Evolutionary conservation across 2,113 vertebrate genomes (phyloP).

Genomic region (Apodemus speciosus): DNA sequence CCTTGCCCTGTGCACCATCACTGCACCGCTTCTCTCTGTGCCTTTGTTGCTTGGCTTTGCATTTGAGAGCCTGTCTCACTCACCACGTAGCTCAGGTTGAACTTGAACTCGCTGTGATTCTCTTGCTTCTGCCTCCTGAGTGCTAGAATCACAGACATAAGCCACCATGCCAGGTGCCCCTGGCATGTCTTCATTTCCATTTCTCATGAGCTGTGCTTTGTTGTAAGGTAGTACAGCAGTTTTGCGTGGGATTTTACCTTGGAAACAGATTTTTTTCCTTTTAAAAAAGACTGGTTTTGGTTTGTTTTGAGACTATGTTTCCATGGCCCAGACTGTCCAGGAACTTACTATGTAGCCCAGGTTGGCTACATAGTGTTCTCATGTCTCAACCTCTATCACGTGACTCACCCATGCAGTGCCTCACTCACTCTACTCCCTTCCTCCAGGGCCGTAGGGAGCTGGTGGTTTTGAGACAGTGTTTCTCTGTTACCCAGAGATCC

Average conservation of each 20-base stretch:
- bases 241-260: background rate
- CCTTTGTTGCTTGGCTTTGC: background rate
- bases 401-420: background rate
- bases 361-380: background rate
- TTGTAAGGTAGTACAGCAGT: background rate
- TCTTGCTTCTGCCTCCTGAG: background rate
- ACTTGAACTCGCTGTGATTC: background rate
- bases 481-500: background rate
- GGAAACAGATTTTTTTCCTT: conserved; percentile 7
- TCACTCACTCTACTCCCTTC: too few relatives aligned
- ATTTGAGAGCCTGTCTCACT: background rate
- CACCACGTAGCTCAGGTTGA: background rate
- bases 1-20: background rate
- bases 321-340: background rate
- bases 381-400: background rate
- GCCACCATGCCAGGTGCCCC: background rate
- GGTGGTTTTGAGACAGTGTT: background rate
- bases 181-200: conserved; percentile 37
- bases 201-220: background rate
- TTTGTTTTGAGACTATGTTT: background rate
- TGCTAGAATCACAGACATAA: background rate
- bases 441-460: background rate
- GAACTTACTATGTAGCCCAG: background rate
- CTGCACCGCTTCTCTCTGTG: background rate
- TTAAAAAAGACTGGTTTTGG: background rate